These are phyloP conservation scores for Lanius collurio DNA, from an alignment of 2,113 vertebrate species.

Conservation along the genomic window DNA sequence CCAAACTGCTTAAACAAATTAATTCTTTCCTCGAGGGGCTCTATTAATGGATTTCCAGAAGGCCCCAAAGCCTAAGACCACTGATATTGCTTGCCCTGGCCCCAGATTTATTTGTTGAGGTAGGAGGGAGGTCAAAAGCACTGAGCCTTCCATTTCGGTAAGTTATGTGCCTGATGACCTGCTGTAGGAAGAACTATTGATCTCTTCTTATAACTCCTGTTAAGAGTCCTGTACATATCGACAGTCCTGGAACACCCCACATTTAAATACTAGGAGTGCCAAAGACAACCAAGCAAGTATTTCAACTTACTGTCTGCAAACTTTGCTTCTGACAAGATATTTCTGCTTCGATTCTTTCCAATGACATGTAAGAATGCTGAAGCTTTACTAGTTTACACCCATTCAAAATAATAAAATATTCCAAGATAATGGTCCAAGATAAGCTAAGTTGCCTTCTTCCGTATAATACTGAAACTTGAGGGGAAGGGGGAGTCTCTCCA, in stretches of 20 bases:
- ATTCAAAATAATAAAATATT: background rate
- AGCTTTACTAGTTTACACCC: background rate
- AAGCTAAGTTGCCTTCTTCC: background rate
- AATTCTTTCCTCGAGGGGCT: background rate
- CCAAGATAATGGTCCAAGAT: background rate
- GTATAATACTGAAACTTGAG: background rate
- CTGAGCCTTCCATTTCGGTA: constrained; percentile 18
- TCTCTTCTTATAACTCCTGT: constrained; percentile 31
- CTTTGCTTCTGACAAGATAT: background rate
- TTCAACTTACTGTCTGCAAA: background rate
- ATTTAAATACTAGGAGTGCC: background rate
- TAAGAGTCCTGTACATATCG: background rate
- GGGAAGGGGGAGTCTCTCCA: background rate
- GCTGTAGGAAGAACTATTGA: constrained; percentile 23
- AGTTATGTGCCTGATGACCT: constrained; percentile 36
- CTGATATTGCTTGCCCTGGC: background rate
- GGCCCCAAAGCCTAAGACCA: background rate
- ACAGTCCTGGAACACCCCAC: background rate
- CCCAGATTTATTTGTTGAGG: constrained; percentile 28
- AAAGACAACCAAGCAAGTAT: background rate
- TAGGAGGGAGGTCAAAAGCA: constrained; percentile 17
- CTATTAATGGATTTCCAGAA: background rate
- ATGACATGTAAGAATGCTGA: background rate
- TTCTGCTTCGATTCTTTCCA: background rate
- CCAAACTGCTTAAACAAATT: background rate